phyloP scores from a whole-genome alignment of 2,113 vertebrate species.

The Sinocyclocheilus rhinocerous region DNA sequence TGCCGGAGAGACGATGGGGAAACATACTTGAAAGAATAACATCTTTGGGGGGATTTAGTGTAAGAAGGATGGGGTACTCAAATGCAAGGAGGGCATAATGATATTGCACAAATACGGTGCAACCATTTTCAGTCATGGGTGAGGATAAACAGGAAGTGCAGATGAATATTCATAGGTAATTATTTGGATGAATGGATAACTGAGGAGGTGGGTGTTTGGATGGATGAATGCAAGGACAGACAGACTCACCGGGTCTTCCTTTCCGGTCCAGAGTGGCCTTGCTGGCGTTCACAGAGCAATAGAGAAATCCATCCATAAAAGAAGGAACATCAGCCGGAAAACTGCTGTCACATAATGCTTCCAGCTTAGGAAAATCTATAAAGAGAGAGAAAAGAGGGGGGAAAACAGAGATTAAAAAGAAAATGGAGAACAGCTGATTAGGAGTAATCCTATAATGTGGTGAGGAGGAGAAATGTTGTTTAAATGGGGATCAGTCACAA shows the following conservation, averaged over 20 bases:
- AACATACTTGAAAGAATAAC: slow-evolving; percentile 57
- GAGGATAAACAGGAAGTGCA: slow-evolving; percentile 8
- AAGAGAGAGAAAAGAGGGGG: background rate
- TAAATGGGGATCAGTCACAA: slow-evolving; percentile 47
- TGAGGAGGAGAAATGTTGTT: slow-evolving; percentile 31
- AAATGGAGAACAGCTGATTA: slow-evolving; percentile 44
- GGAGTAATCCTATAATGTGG: slow-evolving; percentile 52
- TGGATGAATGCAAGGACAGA: background rate
- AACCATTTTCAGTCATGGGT: slow-evolving; percentile 23
- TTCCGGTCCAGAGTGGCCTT: slow-evolving; percentile 83
- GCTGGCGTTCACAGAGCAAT: slow-evolving; percentile 75
- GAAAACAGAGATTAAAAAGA: slow-evolving; percentile 1
- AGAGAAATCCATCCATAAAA: slow-evolving; percentile 92
- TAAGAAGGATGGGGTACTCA: slow-evolving; percentile 17
- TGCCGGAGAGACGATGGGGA: slow-evolving; percentile 51
- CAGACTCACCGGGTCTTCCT: slow-evolving; percentile 84
- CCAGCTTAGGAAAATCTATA: slow-evolving; percentile 85
- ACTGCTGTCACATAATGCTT: slow-evolving; percentile 74
- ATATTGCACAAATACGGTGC: background rate
- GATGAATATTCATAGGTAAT: slow-evolving; percentile 27
- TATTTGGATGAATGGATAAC: slow-evolving; percentile 2
- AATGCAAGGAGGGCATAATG: slow-evolving; percentile 25
- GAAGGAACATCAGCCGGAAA: slow-evolving; percentile 71
- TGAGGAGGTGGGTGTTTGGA: background rate
- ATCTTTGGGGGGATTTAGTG: slow-evolving; percentile 15